Percentiles rank a stretch among this genome's conserved stretches.
Conservation (phyloP, 92 coral and sea anemone species). For the Zoanthus gigantus region DNA sequence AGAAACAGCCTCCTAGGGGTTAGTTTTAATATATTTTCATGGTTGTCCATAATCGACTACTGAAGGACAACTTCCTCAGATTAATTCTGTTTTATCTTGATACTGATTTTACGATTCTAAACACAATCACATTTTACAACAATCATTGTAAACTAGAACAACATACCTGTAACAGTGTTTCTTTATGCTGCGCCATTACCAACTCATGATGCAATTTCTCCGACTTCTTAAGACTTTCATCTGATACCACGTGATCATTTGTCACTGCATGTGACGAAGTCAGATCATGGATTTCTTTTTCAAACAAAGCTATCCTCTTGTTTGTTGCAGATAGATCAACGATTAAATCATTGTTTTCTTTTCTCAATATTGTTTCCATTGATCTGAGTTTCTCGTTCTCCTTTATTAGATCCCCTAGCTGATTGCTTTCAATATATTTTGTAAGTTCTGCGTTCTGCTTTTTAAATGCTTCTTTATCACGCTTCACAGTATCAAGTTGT, state of each 20-base stretch:
- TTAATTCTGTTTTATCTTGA: too few species aligned
- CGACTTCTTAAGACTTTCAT: constrained; percentile 20
- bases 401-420: constrained; percentile 58
- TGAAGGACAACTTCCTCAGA: too few species aligned
- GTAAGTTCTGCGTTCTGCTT: constrained; percentile 63
- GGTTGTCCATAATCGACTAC: too few species aligned
- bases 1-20: too few species aligned
- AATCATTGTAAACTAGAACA: neutral
- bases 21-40: too few species aligned
- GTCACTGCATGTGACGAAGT: constrained; percentile 15
- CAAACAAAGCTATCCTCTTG: constrained; percentile 73
- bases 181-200: constrained; percentile 63
- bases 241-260: constrained; percentile 13
- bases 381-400: constrained; percentile 65
- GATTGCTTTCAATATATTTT: constrained; percentile 47
- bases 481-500: constrained; percentile 58
- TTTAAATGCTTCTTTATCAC: constrained; percentile 23
- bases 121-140: neutral
- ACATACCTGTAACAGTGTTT: constrained; percentile 67
- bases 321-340: constrained; percentile 70
- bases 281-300: constrained; percentile 61
- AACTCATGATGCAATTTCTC: constrained; percentile 52
- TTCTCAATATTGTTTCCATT: constrained; percentile 58
- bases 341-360: constrained; percentile 78
- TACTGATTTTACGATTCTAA: too few species aligned